Evolutionary conservation across 2,888 invertebrate species (phyloP).

Genomic region (Brachypalpus laphriformis): DNA sequence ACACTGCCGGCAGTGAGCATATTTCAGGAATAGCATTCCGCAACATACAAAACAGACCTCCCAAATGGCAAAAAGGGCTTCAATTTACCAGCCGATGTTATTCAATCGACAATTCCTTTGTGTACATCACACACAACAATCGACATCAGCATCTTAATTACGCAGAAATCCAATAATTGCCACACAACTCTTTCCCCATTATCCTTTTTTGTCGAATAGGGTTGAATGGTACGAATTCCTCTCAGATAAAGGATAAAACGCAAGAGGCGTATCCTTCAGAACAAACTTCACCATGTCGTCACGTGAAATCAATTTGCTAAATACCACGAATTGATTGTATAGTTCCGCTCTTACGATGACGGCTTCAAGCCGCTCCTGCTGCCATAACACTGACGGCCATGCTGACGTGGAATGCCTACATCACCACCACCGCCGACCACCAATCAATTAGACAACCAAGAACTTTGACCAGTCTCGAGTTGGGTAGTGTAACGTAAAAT

Average conservation of each 20-base stretch:
- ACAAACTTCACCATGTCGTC: conserved; percentile 26
- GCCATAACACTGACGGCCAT: conserved; percentile 7
- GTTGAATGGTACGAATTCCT: conserved; percentile 21
- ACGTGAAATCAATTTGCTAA: conserved; percentile 58
- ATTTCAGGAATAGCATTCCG: conserved; percentile 2
- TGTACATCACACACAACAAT: conserved; percentile 10
- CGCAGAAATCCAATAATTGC: conserved; percentile 61
- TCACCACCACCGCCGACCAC: conserved; percentile 40
- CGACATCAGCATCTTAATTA: conserved; percentile 61
- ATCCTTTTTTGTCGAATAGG: conserved; percentile 28
- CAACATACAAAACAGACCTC: not conserved
- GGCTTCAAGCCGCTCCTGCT: conserved; percentile 11
- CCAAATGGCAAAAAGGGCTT: conserved; percentile 4
- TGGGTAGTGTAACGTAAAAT: conserved; percentile 43
- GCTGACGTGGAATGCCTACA: conserved; percentile 37
- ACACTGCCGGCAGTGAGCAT: not conserved
- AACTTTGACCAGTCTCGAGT: conserved; percentile 35
- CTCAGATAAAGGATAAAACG: conserved; percentile 21
- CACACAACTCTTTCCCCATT: conserved; percentile 2
- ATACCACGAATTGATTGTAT: conserved; percentile 43
- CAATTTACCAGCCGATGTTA: conserved; percentile 41
- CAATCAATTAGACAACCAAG: conserved; percentile 64
- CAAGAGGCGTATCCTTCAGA: conserved; percentile 9
- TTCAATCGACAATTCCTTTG: conserved; percentile 32
- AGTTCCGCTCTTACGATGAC: conserved; percentile 26